Evolutionary conservation across 2,797 vertebrate genomes (phyloP).

Genomic region (Meda fulgida): DNA sequence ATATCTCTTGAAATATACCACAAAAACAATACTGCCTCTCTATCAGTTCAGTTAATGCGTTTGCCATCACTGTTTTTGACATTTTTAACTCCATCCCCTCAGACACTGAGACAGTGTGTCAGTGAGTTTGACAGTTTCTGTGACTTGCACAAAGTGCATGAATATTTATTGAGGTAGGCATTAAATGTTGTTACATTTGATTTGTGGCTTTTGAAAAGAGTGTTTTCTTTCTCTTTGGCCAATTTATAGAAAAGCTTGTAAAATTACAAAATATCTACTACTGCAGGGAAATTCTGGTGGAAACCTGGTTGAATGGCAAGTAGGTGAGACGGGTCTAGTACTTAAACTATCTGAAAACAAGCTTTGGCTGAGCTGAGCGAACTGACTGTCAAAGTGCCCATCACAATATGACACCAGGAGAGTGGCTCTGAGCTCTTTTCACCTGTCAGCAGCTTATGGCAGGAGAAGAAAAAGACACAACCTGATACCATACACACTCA

Average conservation of each 20-base stretch:
- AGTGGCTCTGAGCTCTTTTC: slow-evolving; percentile 1
- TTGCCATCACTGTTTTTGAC: not conserved
- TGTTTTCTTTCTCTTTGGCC: not conserved
- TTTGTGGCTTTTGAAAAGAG: not conserved
- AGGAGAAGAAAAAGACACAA: slow-evolving; percentile 39
- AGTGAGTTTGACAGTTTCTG: not conserved
- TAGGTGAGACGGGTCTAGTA: not conserved
- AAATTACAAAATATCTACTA: not conserved
- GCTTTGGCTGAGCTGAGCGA: slow-evolving; percentile 28
- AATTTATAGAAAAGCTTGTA: not conserved
- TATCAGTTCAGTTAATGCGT: not conserved
- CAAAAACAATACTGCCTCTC: not conserved
- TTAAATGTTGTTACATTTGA: not conserved
- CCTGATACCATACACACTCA: slow-evolving; percentile 34
- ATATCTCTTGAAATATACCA: not conserved
- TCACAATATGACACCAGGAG: slow-evolving; percentile 41
- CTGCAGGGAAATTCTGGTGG: not conserved
- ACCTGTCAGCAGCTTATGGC: slow-evolving; percentile 42
- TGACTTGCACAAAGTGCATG: not conserved
- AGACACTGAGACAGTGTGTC: too few species aligned
- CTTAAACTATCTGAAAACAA: slow-evolving; percentile 10
- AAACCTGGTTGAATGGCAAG: not conserved
- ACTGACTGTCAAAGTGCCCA: slow-evolving; percentile 20
- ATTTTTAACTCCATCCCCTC: not conserved
- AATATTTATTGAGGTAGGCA: not conserved